Evolutionary conservation across 2,113 vertebrate species (phyloP), one percentile per base, ranked within the genome.

Genomic region (Ptyas mucosa): DNA sequence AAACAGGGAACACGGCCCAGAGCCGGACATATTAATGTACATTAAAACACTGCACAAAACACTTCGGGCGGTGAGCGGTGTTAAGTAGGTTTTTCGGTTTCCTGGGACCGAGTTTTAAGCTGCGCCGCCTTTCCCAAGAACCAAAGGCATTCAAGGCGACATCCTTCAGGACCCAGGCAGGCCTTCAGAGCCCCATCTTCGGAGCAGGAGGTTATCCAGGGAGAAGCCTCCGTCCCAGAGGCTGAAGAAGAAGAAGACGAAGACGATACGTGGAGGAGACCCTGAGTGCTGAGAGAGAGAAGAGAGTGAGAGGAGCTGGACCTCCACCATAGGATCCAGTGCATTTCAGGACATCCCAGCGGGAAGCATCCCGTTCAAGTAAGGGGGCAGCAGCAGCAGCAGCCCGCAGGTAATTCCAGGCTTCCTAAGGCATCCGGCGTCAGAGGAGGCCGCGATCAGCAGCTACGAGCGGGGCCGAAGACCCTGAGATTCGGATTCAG

Each of bases 31-130:
- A 12, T 53, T 53, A 23, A 90, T 1, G 5, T 10, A 18, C 7
- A 54, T 39, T 49, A 58, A 64, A 87, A 86, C 18, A 54, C 58
- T 10, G 85, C 54, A 91, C n/a, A 91, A 75, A 21, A 49, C 24
- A 12, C 2, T 21, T 4, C 23, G 57, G 39, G 26, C 12, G 3
- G 34, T 4, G 26, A 81, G 7, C 0, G 1, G 5, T 3, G 8
- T n/a, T 7, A 20, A 15, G 24, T 15, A 20, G 18, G 21, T 2
- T 64, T 24, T 90, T 75, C 46, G 34, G 58, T 24, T 61, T 26
- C 18, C 18, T 23, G 2, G 88, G 26, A 23, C 26, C 12, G 1
- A 43, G 18, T 61, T 61, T 61, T 26, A 61, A 61, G 24, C 24
- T 29, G 58, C 3, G 9, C 7, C 18, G 26, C 26, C 5, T 89